A percentile compares a stretch with the other conserved stretches of the same genome.
Evolutionary conservation across 2,113 vertebrate genomes (phyloP).

Genomic region (Oenanthe oenanthe): DNA sequence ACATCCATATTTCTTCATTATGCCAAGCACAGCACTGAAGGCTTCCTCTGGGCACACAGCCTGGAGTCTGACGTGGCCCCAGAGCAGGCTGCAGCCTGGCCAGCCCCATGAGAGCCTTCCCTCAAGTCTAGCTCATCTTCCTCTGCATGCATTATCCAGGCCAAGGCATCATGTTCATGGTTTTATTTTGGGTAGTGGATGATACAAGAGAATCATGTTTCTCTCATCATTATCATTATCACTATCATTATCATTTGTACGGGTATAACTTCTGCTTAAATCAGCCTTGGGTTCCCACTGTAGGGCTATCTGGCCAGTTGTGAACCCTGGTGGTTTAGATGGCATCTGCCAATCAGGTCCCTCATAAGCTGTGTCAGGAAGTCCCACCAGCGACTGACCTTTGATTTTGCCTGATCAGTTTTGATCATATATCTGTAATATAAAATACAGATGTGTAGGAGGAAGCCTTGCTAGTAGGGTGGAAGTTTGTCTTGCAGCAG

Average conservation of each 20-base stretch:
- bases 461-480: neutral
- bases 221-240: neutral
- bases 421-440: neutral
- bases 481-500: neutral
- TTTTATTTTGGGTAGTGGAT: neutral
- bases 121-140: neutral
- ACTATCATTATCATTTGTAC: neutral
- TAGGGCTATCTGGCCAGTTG: neutral
- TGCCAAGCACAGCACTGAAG: neutral
- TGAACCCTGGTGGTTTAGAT: neutral
- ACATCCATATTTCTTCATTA: neutral
- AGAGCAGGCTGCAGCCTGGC: neutral
- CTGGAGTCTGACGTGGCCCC: neutral
- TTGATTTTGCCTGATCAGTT: neutral
- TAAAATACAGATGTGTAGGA: neutral
- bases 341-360: neutral
- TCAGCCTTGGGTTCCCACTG: neutral
- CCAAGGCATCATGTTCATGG: neutral
- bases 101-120: accelerated
- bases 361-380: neutral
- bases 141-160: neutral
- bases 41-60: neutral
- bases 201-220: neutral
- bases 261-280: neutral
- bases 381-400: neutral